Evolutionary conservation across 2,797 vertebrate species (phyloP), one percentile per base, ranked within the genome.

Genomic region (Falco concolor): DNA sequence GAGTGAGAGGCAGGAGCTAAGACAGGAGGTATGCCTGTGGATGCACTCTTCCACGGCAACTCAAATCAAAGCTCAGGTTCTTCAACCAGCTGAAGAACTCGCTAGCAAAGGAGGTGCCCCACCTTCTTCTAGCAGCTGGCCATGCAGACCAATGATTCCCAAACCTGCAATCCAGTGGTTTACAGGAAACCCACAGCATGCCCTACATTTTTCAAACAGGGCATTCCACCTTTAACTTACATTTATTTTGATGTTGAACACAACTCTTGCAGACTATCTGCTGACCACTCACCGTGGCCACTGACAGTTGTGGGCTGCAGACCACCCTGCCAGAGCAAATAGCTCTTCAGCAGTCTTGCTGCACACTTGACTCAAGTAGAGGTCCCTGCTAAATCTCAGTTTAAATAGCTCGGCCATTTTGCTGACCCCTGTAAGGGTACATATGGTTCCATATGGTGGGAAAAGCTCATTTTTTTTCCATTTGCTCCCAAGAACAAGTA

Each of bases 381-480:
- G n/a, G 47, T 90, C 52, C 73, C 92, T 92, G 92, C 65, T 92
- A 76, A 87, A 79, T 27, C 64, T 77, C 79, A 89, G 18, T 34
- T 57, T 75, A 75, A 95, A 90, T 19, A 91, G 8, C 47, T 86
- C 77, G 82, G 67, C 67, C 81, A 36, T 77, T 81, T 77, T 96
- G 53, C 56, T 80, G 81, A 75, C 78, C 54, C 27, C 84, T 83
- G 45, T 57, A 60, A 64, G 53, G 59, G 38, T 53, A 60, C 90
- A 85, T 80, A 89, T 60, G 64, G 56, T 45, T 90, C 90, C 89
- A 87, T 87, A 94, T 80, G 90, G 64, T 85, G 64, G 72, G 78
- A 91, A 91, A 92, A 92, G 45, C 34, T 50, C 1, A 0, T 24
- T 76, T 70, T 69, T 69, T 59, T 89, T 9, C 24, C 12, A 12